Evolutionary conservation across 2,888 invertebrate genomes (phyloP), one percentile per base, ranked within the genome.

Genomic region (Tethea ocularis): DNA sequence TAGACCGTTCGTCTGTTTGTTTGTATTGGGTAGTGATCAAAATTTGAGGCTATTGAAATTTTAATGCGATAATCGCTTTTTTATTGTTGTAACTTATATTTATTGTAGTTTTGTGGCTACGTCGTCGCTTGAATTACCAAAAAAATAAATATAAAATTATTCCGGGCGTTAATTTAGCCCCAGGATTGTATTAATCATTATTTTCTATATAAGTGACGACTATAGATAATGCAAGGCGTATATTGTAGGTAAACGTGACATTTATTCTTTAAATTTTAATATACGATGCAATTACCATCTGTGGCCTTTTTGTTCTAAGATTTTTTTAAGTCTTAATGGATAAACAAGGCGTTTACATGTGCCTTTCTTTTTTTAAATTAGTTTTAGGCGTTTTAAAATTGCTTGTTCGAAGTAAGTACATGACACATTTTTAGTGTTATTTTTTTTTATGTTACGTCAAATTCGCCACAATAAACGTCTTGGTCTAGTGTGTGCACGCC

Each of bases 11-110:
- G 33, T 13, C 33, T 33, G 33, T 33, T 29, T 29, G 29, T 29
- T 33, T 78, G 75, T 77, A 62, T 63, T 54, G 64, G 68, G 66
- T 65, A 70, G 63, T 65, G 65, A 58, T 62, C 46, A 61, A 52
- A 67, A 66, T 66, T 67, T 62, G 72, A 75, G 77, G 76, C 72
- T 77, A 75, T 75, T 74, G 57, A 65, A 54, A 57, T 64, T 56
- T 59, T 64, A 57, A 51, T 57, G 65, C 63, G 61, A 66, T 69
- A 65, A 64, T 69, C 66, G 66, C 61, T 63, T 58, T 58, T 26
- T 33, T 57, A 58, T 72, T 74, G 64, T 72, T 70, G 60, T 66
- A 61, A 67, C 61, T 63, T 60, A 29, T 67, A 71, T 38, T 70
- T 68, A 62, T 52, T 20, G 63, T 57, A 57, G 46, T 20, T 20